Evolutionary conservation across 1,140 invertebrate genomes (phyloP), one percentile per base, ranked within the genome.

Genomic region (Thereuonema tuberculata): DNA sequence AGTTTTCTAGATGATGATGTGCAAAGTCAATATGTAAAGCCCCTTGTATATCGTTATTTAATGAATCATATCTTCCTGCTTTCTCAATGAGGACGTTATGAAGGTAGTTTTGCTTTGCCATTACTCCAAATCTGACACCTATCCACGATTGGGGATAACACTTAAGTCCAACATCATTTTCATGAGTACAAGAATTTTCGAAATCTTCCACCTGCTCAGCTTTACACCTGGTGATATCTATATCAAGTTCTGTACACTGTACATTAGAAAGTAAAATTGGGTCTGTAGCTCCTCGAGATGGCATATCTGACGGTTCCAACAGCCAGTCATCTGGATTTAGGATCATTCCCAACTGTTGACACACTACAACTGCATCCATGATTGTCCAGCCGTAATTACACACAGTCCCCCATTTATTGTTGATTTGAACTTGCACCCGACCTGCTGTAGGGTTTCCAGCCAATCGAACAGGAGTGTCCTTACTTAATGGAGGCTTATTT

Each of bases 21-120:
- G 93, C 89, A 73, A 98, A 95, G 74, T 99, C 96, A 59, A 98
- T 87, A 76, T 96, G 93, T 1, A 99, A 72, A 0, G 94, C 96
- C 75, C 71, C 21, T 68, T 67, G 56, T 57, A 52, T 56, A 60
- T 27, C 28, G 72, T 89, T 87, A 0, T 87, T 93, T 0, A 87
- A 82, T 70, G 94, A 96, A 77, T 99, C 96, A 20, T 97, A 77
- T 0, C 98, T 77, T 0, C 96, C 96, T 2, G 94, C 91, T 73
- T 86, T 12, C 24, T 21, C 24, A 12, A 21, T 9, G 24, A n/a
- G 5, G 48, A n/a, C 24, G 9, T 50, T 24, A 50, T 50, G 12
- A 20, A 50, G 5, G 5, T 37, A 37, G 43, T 86, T 84, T 64
- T 89, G 78, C 66, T 90, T 85, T 0, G 93, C 86, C 3, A 92